phyloP scores from a whole-genome alignment of 2,113 vertebrate genomes.

The Jaculus jaculus region DNA sequence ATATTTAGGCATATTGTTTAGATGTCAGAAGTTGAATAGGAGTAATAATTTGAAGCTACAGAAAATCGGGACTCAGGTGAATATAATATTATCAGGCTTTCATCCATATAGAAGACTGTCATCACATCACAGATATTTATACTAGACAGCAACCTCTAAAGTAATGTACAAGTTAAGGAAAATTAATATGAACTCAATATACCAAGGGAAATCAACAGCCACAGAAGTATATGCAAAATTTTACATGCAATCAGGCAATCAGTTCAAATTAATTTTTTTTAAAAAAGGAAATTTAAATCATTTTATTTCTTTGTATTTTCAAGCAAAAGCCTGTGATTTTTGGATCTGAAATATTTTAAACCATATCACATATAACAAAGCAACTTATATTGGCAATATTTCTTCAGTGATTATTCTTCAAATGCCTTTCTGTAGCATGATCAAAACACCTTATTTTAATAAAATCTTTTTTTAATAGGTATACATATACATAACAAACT shows the following conservation, averaged over 20 bases:
- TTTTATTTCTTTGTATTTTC: constrained; percentile 38
- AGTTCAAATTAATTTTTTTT: constrained; percentile 15
- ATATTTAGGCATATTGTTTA: background rate
- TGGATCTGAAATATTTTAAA: constrained; percentile 40
- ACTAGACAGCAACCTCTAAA: background rate
- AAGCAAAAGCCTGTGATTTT: background rate
- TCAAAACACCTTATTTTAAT: constrained; percentile 25
- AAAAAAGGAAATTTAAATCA: constrained; percentile 43
- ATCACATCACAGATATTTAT: background rate
- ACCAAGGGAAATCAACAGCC: constrained; percentile 5
- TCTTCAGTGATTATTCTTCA: background rate
- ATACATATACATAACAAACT: background rate
- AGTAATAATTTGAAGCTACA: constrained; percentile 36
- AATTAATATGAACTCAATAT: background rate
- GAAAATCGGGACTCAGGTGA: constrained; percentile 1
- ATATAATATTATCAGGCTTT: background rate
- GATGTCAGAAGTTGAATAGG: constrained; percentile 1
- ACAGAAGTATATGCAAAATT: background rate
- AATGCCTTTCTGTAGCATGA: background rate
- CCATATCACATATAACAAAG: constrained; percentile 9
- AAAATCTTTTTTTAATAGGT: background rate
- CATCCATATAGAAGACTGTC: constrained; percentile 18
- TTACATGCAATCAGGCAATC: constrained; percentile 34
- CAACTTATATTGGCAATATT: background rate
- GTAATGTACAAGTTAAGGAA: constrained; percentile 21